Evolutionary conservation across 2,113 vertebrate genomes (phyloP), one percentile per base, ranked within the genome.

Genomic region (Pseudorhombus dupliciocellatus): DNA sequence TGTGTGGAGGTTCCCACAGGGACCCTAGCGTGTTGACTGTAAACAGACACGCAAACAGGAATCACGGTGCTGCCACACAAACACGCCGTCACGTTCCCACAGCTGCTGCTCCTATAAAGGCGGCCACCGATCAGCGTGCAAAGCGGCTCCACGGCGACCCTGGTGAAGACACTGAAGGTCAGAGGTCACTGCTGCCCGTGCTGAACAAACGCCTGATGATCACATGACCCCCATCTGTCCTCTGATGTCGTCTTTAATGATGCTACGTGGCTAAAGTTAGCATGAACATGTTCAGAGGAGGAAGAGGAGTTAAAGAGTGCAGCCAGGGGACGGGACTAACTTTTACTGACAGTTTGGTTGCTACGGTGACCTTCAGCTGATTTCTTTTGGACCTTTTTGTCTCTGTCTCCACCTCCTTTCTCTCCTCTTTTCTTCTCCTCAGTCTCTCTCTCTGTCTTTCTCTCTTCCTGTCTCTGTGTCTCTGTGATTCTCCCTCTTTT

Each of bases 11-110:
- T 85, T 87, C 85, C 79, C 81, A 87, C 25, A 58, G 48, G 0
- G 7, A n/a, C n/a, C n/a, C n/a, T n/a, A n/a, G n/a, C n/a, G n/a
- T n/a, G 78, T 87, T 84, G 79, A 81, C 59, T 61, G 74, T 78
- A 84, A 81, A 87, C 57, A 75, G 20, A 69, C 4, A 14, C 42
- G 68, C 59, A 77, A 59, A 77, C 69, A 81, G 5, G 24, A 57
- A 20, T 56, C 26, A 37, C 20, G 3, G 21, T 62, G 50, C 24
- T 52, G 22, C 26, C 42, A 18, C 54, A 71, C 50, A 57, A 65
- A 70, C 70, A 24, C 31, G 28, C 26, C 12, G 16, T 26, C 20
- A 73, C 16, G 54, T 42, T 56, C 51, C 62, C 16, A 46, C 57
- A 55, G 20, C 34, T 37, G 34, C n/a, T 37, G 5, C 34, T 37